phyloP scores from a whole-genome alignment of 2,113 vertebrate genomes.

The Uria lomvia region DNA sequence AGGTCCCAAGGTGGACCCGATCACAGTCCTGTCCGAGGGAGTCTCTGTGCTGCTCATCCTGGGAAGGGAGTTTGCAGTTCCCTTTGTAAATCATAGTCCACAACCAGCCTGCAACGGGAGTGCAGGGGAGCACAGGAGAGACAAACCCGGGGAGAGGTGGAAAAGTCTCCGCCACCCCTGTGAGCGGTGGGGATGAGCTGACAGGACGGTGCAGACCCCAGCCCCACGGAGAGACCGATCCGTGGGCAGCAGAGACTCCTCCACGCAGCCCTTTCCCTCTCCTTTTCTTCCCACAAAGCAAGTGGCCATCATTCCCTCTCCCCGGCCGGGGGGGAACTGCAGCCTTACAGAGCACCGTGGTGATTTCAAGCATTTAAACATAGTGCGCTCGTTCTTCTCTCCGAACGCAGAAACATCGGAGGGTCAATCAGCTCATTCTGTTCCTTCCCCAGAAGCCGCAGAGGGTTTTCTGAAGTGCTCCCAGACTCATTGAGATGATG shows the following conservation, averaged over 20 bases:
- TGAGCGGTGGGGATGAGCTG: not conserved
- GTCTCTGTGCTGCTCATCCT: not conserved
- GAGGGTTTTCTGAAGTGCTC: not conserved
- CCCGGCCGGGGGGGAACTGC: not conserved
- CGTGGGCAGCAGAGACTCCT: not conserved
- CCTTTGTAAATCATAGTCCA: not conserved
- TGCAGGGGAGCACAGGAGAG: not conserved
- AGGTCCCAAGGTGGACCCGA: not conserved
- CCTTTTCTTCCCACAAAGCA: not conserved
- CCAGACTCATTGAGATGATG: not conserved
- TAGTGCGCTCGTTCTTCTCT: not conserved
- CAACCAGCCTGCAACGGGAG: not conserved
- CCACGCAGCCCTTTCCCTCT: not conserved
- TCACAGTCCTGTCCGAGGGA: not conserved
- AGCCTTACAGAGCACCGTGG: not conserved
- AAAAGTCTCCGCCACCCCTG: rapidly evolving
- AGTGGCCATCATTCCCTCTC: not conserved
- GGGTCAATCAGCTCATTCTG: not conserved
- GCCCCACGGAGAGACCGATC: not conserved
- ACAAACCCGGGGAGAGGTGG: rapidly evolving
- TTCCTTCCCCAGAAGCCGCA: not conserved
- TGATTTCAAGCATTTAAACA: not conserved
- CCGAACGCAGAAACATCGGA: not conserved
- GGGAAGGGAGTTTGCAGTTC: not conserved
- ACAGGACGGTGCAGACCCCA: not conserved